phyloP scores from a whole-genome alignment of 1,140 invertebrate genomes.

The Orius insidiosus region DNA sequence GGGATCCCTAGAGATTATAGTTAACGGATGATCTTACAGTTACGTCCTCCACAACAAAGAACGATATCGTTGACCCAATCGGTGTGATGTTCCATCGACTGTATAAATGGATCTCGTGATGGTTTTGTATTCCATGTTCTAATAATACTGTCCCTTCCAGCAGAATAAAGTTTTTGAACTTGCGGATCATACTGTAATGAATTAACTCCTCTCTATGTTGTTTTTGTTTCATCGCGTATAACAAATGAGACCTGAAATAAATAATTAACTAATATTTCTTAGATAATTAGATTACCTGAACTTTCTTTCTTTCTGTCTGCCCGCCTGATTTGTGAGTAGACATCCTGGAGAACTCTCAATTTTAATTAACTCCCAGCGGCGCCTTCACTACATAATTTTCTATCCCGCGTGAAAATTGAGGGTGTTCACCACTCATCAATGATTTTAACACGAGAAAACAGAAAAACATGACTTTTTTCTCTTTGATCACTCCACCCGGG shows the following conservation, averaged over 20 bases:
- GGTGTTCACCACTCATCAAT: too few species aligned
- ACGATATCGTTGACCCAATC: constrained; percentile 99
- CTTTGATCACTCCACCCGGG: too few species aligned
- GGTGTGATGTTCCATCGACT: constrained; percentile 95
- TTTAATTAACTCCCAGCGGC: too few species aligned
- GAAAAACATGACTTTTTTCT: too few species aligned
- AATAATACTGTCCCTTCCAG: constrained; percentile 95
- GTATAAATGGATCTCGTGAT: constrained; percentile 69
- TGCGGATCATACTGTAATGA: constrained; percentile 82
- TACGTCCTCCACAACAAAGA: constrained; percentile 88
- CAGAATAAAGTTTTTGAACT: constrained; percentile 82
- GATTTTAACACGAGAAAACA: too few species aligned
- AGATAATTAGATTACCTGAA: constrained; percentile 17
- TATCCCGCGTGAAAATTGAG: too few species aligned
- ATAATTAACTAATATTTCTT: background rate
- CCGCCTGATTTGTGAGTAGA: constrained; percentile 18
- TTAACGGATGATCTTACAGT: constrained; percentile 44
- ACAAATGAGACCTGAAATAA: constrained; percentile 80
- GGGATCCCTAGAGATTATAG: too few species aligned
- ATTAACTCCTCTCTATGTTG: constrained; percentile 88
- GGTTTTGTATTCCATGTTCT: constrained; percentile 72
- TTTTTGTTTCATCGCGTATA: constrained; percentile 81
- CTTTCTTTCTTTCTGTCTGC: constrained; percentile 20
- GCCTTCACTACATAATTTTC: too few species aligned
- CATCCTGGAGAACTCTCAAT: constrained; percentile 9